These are phyloP conservation scores for Lates japonicus DNA, from an alignment of 2,797 vertebrate genomes.

Conservation along the genomic window DNA sequence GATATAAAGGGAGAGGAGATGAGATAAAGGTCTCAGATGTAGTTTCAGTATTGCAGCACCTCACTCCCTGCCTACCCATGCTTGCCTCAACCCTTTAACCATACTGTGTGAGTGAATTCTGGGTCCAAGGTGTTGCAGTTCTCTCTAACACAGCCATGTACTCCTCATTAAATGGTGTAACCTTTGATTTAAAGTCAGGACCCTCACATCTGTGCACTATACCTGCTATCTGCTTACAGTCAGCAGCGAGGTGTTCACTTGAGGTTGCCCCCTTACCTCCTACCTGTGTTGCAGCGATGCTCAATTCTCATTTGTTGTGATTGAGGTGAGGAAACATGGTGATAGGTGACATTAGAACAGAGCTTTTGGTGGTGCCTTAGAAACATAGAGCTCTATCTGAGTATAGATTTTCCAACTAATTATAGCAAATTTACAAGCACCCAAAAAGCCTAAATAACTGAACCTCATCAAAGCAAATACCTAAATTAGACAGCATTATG, in stretches of 20 bases:
- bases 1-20: conserved; percentile 34
- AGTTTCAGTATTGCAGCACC: conserved; percentile 30
- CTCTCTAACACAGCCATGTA: conserved; percentile 28
- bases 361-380: not conserved
- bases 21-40: conserved; percentile 45
- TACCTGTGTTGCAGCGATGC: conserved; percentile 7
- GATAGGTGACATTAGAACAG: not conserved
- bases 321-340: conserved; percentile 12
- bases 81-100: conserved; percentile 47
- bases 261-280: conserved; percentile 17
- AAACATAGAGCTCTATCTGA: no score
- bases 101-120: conserved; percentile 31
- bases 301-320: conserved; percentile 21
- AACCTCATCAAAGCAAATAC: no score
- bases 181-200: conserved; percentile 48
- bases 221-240: conserved; percentile 32
- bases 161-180: conserved; percentile 57
- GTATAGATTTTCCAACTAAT: not conserved
- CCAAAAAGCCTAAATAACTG: no score
- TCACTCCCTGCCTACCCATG: conserved; percentile 22
- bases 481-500: no score
- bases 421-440: not conserved
- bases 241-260: conserved; percentile 25
- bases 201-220: conserved; percentile 31
- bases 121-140: conserved; percentile 26